These are phyloP conservation scores for Aplocera efformata DNA, from an alignment of 2,888 invertebrate genomes.

Conservation along the genomic window DNA sequence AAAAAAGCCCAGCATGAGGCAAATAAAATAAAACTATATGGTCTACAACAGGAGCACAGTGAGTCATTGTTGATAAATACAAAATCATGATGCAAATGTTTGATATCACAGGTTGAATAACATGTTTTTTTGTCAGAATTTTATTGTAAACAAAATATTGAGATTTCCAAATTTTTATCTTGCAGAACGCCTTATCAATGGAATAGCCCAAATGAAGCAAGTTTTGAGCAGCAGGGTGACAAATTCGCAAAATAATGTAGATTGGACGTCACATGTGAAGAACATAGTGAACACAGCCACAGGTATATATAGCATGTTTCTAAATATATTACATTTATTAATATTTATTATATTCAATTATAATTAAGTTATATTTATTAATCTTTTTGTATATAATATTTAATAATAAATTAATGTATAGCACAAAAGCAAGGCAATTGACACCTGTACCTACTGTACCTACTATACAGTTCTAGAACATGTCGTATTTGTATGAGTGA, in stretches of 20 bases:
- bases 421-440: no score
- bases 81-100: constrained; percentile 6
- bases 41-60: constrained; percentile 97
- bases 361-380: no score
- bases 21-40: constrained; percentile 96
- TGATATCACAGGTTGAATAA: constrained; percentile 6
- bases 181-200: constrained; percentile 88
- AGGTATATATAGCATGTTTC: no score
- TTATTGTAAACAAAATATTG: no score
- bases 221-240: constrained; percentile 84
- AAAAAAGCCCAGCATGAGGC: constrained; percentile 99
- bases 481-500: no score
- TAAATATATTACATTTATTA: no score
- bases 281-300: constrained; percentile 84
- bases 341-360: no score
- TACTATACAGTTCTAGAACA: no score
- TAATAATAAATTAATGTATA: no score
- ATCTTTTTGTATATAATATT: no score
- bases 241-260: constrained; percentile 76
- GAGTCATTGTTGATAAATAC: constrained; percentile 60
- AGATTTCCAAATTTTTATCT: constrained; percentile 28
- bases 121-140: constrained; percentile 5
- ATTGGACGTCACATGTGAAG: constrained; percentile 86
- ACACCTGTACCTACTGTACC: no score
- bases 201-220: constrained; percentile 89